Conservation (phyloP, 2,113 vertebrate species). For the Epinephelus cyanopodus region DNA sequence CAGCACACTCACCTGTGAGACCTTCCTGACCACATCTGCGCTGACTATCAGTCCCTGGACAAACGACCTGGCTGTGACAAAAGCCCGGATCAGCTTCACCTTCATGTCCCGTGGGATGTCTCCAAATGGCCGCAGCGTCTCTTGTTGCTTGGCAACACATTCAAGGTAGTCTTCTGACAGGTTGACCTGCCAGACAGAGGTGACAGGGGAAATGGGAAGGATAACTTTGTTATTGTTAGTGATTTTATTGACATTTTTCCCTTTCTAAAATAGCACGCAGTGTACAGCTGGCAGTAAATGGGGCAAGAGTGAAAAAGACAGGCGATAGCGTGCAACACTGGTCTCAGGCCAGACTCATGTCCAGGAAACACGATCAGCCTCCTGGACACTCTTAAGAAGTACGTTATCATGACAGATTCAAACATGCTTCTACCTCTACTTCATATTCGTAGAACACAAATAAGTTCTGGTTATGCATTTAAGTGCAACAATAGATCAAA, state of each 20-base stretch:
- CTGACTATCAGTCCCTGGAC: slow-evolving; percentile 90
- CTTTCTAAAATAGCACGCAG: neutral
- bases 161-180: slow-evolving; percentile 93
- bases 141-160: slow-evolving; percentile 92
- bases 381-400: neutral
- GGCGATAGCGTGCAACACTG: neutral
- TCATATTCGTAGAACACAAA: neutral
- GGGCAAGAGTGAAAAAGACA: neutral
- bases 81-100: slow-evolving; percentile 88
- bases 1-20: slow-evolving; percentile 88
- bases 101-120: slow-evolving; percentile 91
- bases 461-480: neutral
- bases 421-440: slow-evolving; percentile 1
- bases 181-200: slow-evolving; percentile 61
- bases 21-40: slow-evolving; percentile 90
- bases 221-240: neutral
- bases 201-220: neutral
- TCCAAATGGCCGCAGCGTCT: slow-evolving; percentile 91
- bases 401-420: neutral
- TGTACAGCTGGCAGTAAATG: neutral
- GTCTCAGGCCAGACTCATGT: neutral
- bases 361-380: neutral
- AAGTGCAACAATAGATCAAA: slow-evolving; percentile 7
- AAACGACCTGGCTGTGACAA: slow-evolving; percentile 90
- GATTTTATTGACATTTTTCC: neutral